A percentile compares a stretch with the other conserved stretches of the same genome.
These are phyloP conservation scores for Merluccius polli DNA, from an alignment of 2,797 vertebrate species.

Conservation along the genomic window DNA sequence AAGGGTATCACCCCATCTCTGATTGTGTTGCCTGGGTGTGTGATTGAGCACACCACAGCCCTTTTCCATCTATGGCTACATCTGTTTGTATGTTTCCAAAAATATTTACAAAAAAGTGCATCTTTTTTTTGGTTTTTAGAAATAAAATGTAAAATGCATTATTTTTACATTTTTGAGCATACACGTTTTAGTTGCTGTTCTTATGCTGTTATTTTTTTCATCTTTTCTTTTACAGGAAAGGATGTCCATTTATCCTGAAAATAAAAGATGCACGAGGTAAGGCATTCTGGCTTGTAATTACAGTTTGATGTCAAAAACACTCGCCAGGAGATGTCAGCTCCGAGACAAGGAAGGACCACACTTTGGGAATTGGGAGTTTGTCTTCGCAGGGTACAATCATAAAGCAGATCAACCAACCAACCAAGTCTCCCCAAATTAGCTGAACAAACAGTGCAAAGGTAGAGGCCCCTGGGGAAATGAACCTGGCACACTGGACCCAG, in stretches of 20 bases:
- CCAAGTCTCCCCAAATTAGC: constrained; percentile 63
- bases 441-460: constrained; percentile 64
- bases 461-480: constrained; percentile 55
- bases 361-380: constrained; percentile 47
- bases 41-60: not conserved
- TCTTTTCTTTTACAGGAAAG: constrained; percentile 54
- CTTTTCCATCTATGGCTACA: not conserved
- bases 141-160: not conserved
- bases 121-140: not conserved
- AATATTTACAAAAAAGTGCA: not conserved
- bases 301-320: not conserved
- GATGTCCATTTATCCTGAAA: constrained; percentile 44
- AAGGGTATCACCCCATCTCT: constrained; percentile 15
- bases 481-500: constrained; percentile 56
- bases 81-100: too few relatives aligned
- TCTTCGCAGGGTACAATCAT: constrained; percentile 47
- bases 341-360: constrained; percentile 35
- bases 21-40: constrained; percentile 24
- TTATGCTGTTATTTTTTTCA: not conserved
- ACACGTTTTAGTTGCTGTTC: not conserved
- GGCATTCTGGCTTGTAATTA: constrained; percentile 17
- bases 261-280: constrained; percentile 60
- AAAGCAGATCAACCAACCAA: constrained; percentile 54
- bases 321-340: constrained; percentile 14
- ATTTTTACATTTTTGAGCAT: not conserved